Base-by-base conservation (phyloP, 1,140 invertebrate genomes). In the Octopus sinensis region DNA sequence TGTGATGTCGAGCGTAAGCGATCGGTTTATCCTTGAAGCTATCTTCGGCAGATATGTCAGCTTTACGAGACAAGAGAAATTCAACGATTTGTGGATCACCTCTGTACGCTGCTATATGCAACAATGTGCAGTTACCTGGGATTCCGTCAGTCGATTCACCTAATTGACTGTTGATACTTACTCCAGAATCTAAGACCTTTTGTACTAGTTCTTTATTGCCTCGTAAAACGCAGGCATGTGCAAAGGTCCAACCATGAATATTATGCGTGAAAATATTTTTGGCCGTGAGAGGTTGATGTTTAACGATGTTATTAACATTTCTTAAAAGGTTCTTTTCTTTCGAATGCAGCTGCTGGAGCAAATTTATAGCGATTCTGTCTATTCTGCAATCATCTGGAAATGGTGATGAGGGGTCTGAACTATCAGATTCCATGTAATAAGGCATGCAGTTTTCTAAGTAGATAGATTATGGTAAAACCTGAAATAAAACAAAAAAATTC, bases 141-240 rank as follows among this genome's bases (percentile, higher is more conserved):
- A 76, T n/a, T 9, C 75, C 75, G 17, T 76, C 75, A 13, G 10
- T 10, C 9, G 9, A 10, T 9, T 62, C 56, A 10, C 75, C 75
- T 51, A 76, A 10, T 12, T 30, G 17, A 51, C 43, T n/a, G 75
- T 76, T 76, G 75, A 30, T 23, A 30, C 23, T 23, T 23, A 76
- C 4, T 10, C 43, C 75, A 23, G 75, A 12, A 10, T 30, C 75
- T 23, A 76, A 2, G 23, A 76, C 23, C 10, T 9, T 9, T 30
- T 76, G 1, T 17, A 76, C 75, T 10, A 76, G 75, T 10, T 12
- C 75, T 51, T 9, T 9, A 51, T 10, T 23, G 17, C 75, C 75
- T n/a, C 75, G 75, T 23, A 76, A 23, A 10, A 76, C 75, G 75
- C 75, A 23, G 10, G 75, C 75, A 23, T 76, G 75, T 76, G 43